Evolutionary conservation across 2,888 invertebrate genomes (phyloP).

Genomic region (Hydriomena furcata): DNA sequence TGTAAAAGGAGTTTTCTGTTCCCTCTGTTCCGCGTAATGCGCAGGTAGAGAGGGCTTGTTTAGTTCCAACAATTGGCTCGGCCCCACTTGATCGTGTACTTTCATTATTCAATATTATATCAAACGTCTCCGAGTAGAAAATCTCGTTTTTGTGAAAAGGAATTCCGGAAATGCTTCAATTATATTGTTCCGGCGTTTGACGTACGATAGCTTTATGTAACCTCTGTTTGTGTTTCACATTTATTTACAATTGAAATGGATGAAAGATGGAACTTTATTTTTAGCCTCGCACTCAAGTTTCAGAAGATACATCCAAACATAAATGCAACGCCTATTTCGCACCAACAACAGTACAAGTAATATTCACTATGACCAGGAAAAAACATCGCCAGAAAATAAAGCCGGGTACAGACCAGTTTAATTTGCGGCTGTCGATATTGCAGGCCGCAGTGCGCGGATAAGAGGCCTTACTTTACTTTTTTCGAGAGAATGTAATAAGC

Average conservation of each 20-base stretch:
- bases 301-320: too few species aligned
- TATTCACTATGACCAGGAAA: conserved; percentile 15
- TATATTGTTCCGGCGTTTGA: conserved; percentile 18
- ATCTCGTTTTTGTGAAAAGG: conserved; percentile 30
- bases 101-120: conserved; percentile 73
- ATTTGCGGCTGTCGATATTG: conserved; percentile 60
- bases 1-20: conserved; percentile 79
- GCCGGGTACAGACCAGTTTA: conserved; percentile 41
- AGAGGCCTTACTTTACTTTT: conserved; percentile 33
- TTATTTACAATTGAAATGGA: conserved; percentile 4
- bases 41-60: conserved; percentile 63
- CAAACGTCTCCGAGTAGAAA: conserved; percentile 46
- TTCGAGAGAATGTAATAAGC: conserved; percentile 38
- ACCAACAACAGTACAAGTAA: conserved; percentile 5
- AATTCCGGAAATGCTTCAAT: conserved; percentile 19
- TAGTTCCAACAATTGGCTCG: conserved; percentile 64
- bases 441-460: conserved; percentile 38
- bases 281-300: too few species aligned
- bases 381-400: conserved; percentile 30
- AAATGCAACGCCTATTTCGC: not conserved
- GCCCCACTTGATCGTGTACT: conserved; percentile 52
- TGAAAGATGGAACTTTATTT: too few species aligned
- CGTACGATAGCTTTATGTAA: not conserved
- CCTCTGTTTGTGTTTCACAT: not conserved
- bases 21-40: conserved; percentile 42